A percentile compares a stretch with the other conserved stretches of the same genome.
phyloP scores from a whole-genome alignment of 2,888 invertebrate species.

The Drosophila formosana region DNA sequence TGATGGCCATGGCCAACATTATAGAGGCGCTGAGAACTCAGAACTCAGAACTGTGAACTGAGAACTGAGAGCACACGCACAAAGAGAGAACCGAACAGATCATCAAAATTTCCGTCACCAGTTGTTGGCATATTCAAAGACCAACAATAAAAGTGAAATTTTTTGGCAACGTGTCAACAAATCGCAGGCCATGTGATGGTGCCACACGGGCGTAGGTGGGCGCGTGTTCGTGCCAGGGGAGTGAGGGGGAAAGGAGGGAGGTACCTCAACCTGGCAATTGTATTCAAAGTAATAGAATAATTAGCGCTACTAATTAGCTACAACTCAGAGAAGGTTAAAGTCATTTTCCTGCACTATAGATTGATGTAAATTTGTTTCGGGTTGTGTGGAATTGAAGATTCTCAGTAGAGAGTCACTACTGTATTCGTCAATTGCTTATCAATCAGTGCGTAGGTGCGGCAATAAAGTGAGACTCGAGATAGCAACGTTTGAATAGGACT shows the following conservation, averaged over 20 bases:
- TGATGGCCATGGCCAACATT: slow-evolving; percentile 58
- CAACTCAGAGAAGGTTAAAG: background rate
- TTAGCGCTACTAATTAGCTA: background rate
- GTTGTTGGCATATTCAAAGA: slow-evolving; percentile 24
- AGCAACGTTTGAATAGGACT: slow-evolving; percentile 1
- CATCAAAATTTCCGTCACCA: slow-evolving; percentile 61
- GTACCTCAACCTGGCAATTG: background rate
- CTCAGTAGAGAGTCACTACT: background rate
- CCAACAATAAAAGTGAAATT: slow-evolving; percentile 32
- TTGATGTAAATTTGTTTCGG: background rate
- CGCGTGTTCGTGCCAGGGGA: slow-evolving; percentile 44
- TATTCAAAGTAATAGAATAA: background rate
- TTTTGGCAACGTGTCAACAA: slow-evolving; percentile 56
- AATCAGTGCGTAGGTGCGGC: background rate
- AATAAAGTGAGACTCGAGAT: background rate
- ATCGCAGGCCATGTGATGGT: slow-evolving; percentile 53
- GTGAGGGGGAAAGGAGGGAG: too few relatives aligned
- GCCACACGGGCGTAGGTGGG: slow-evolving; percentile 57
- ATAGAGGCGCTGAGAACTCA: slow-evolving; percentile 6
- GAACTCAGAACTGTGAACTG: background rate
- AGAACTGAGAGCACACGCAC: background rate
- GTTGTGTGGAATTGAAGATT: background rate
- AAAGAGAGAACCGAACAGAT: slow-evolving; percentile 23
- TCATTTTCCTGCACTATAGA: background rate
- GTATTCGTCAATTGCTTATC: background rate